Evolutionary conservation across 2,888 invertebrate genomes (phyloP).

Genomic region (Chelonus formosanus): DNA sequence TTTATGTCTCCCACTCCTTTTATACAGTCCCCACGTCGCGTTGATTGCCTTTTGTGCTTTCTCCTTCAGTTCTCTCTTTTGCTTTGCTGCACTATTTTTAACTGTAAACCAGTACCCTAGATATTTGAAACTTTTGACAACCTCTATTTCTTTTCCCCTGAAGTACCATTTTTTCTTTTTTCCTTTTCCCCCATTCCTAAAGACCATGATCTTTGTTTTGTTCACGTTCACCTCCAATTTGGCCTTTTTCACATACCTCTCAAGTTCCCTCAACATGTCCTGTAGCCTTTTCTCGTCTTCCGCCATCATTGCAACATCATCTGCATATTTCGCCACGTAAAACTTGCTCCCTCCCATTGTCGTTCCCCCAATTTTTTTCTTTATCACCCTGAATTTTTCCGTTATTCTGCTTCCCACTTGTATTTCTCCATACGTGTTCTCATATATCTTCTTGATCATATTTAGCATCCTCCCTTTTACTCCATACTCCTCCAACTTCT

Average conservation of each 20-base stretch:
- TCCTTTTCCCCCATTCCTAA: background rate
- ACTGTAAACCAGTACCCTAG: constrained; percentile 8
- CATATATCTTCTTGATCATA: constrained; percentile 11
- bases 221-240: background rate
- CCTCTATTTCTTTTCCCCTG: constrained; percentile 2
- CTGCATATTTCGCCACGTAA: constrained; percentile 15
- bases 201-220: constrained; percentile 10
- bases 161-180: constrained; percentile 6
- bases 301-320: constrained; percentile 18
- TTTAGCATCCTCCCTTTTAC: background rate
- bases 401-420: background rate
- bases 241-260: background rate
- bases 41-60: constrained; percentile 6
- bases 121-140: constrained; percentile 4
- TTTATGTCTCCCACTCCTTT: background rate
- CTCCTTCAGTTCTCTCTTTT: background rate
- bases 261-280: background rate
- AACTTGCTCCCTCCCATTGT: constrained; percentile 19
- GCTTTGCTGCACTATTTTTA: background rate
- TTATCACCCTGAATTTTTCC: too few relatives aligned
- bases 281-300: background rate
- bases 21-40: background rate
- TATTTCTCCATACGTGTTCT: background rate
- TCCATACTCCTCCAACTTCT: constrained; percentile 2
- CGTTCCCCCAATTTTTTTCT: constrained; percentile 13